phyloP scores from a whole-genome alignment of 2,113 vertebrate species.

The Chaetorhynchus papuensis region DNA sequence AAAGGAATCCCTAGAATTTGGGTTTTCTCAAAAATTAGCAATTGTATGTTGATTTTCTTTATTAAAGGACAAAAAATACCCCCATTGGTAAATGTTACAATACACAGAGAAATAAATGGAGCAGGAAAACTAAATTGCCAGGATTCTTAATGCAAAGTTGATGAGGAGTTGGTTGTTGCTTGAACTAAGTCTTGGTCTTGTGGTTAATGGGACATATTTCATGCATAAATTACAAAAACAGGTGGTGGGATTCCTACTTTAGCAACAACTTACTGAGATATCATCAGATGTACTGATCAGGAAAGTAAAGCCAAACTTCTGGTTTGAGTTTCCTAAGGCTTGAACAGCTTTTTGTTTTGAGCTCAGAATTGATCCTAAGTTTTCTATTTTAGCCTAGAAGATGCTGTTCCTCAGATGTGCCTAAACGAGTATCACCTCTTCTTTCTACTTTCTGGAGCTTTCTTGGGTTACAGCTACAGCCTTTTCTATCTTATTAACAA shows the following conservation, averaged over 20 bases:
- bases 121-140: neutral
- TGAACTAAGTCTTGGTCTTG: neutral
- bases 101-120: neutral
- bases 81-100: neutral
- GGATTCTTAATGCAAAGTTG: neutral
- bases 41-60: neutral
- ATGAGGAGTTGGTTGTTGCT: neutral
- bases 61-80: neutral
- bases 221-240: neutral
- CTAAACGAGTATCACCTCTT: constrained; percentile 91
- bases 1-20: neutral
- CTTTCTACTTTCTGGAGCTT: constrained; percentile 86
- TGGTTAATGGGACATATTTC: neutral
- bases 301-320: neutral
- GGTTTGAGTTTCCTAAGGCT: neutral
- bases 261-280: neutral
- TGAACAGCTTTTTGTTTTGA: neutral
- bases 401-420: constrained; percentile 68
- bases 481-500: constrained; percentile 87
- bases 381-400: constrained; percentile 31
- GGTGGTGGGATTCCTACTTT: neutral
- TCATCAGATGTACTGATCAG: neutral
- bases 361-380: neutral
- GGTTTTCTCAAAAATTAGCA: neutral
- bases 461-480: constrained; percentile 89